Evolutionary conservation across 2,888 invertebrate species (phyloP).

Genomic region (Drosophila birchii): DNA sequence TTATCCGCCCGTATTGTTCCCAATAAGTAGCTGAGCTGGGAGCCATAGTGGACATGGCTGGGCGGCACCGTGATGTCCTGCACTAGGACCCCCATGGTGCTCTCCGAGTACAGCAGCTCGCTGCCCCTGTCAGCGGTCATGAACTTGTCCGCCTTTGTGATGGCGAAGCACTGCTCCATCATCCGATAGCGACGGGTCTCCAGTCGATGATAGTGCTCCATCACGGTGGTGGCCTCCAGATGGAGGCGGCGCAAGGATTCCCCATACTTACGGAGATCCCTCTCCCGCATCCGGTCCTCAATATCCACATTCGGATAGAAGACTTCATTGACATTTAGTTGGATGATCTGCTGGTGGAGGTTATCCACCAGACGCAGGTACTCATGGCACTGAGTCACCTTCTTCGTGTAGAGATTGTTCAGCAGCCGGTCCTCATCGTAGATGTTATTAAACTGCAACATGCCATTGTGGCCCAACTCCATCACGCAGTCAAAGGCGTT

Average conservation of each 20-base stretch:
- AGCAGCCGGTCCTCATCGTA: conserved; percentile 58
- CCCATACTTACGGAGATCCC: conserved; percentile 60
- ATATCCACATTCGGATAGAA: conserved; percentile 66
- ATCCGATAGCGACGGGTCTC: conserved; percentile 46
- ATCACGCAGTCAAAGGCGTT: conserved; percentile 79
- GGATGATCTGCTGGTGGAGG: conserved; percentile 58
- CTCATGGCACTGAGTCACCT: conserved; percentile 70
- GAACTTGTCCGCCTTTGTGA: conserved; percentile 63
- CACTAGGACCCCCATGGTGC: conserved; percentile 56
- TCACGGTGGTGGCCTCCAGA: conserved; percentile 57
- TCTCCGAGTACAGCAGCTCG: conserved; percentile 71
- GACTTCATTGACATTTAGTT: conserved; percentile 45
- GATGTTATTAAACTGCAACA: conserved; percentile 77
- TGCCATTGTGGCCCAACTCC: conserved; percentile 77
- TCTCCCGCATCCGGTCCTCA: conserved; percentile 63
- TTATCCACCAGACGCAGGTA: conserved; percentile 61
- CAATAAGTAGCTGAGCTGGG: conserved; percentile 92
- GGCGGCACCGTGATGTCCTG: conserved; percentile 60
- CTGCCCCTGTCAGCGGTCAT: conserved; percentile 57
- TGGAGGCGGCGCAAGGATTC: conserved; percentile 48
- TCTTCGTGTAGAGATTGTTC: conserved; percentile 62
- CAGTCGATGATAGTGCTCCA: conserved; percentile 57
- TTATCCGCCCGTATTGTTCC: conserved; percentile 96
- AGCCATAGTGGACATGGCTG: not conserved
- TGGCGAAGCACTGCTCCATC: conserved; percentile 65